Base-by-base conservation (phyloP, 1,140 invertebrate species). In the Aporrectodea caliginosa region DNA sequence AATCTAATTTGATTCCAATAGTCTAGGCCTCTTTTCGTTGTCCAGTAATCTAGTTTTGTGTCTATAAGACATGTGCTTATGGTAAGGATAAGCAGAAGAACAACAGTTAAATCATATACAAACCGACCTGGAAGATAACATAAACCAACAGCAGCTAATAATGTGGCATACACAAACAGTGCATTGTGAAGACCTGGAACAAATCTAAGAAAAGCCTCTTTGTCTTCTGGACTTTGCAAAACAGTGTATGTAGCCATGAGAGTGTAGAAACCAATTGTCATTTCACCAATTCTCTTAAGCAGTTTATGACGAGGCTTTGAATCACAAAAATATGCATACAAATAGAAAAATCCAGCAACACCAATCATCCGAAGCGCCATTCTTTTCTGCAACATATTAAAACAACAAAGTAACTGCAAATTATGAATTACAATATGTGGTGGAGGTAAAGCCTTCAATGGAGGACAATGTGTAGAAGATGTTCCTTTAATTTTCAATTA, bases 221-320 rank as follows among this genome's bases (percentile, higher is more conserved):
- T 58, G 22, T 58, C 43, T 58, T 58, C 43, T 58, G 43, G 43
- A 58, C 43, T 58, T 58, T 58, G 43, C 43, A 58, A 22, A 58
- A 58, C 43, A 12, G 43, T 58, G 22, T 58, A 58, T 58, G 43
- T 58, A 58, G 43, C 6, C 43, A 58, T 58, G 6, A 58, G 22
- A 6, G 22, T 6, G 6, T 6, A 58, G 22, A 58, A 6, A 58
- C 43, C 43, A 58, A 58, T 22, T 12, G 43, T 58, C 22, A 58
- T 58, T 58, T 58, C 43, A 58, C 43, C 43, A 58, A 58, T 58
- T 58, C 43, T 58, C 43, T 58, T 58, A 58, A 58, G 43, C 43
- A 58, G 43, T 22, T 58, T 58, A n/a, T n/a, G n/a, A 6, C 6
- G 43, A 12, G 43, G 22, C 43, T 58, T 58, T 58, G 43, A 58